phyloP scores from a whole-genome alignment of 2,113 vertebrate species.

The Bathybates hornii region DNA sequence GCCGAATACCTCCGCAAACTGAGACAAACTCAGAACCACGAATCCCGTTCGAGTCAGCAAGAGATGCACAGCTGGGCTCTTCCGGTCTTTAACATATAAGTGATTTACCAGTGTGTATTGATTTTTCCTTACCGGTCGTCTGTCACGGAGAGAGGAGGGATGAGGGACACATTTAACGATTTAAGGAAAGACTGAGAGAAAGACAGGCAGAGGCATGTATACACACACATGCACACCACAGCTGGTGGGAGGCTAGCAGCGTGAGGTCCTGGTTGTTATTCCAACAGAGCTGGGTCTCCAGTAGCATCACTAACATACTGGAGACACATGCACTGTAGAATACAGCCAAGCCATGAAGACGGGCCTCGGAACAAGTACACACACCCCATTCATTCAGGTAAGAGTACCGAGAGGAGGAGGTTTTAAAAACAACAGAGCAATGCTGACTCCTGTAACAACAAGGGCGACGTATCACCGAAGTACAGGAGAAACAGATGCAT shows the following conservation, averaged over 20 bases:
- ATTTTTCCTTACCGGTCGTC: not conserved
- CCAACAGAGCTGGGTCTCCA: conserved; percentile 98
- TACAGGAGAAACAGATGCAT: not conserved
- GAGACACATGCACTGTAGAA: conserved; percentile 99
- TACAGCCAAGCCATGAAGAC: conserved; percentile 84
- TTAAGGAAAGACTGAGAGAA: not conserved
- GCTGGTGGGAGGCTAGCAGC: not conserved
- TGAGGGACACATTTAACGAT: not conserved
- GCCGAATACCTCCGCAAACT: not conserved
- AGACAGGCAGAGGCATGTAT: not conserved
- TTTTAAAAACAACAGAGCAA: not conserved
- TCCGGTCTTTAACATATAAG: not conserved
- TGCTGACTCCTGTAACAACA: not conserved
- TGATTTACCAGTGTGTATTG: not conserved
- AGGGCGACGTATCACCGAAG: not conserved
- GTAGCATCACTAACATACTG: conserved; percentile 87
- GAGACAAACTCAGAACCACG: not conserved
- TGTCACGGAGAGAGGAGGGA: not conserved
- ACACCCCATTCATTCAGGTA: not conserved
- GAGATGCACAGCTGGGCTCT: not conserved
- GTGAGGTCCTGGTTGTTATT: conserved; percentile 89
- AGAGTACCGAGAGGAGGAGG: not conserved
- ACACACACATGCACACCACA: not conserved
- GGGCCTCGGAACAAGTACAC: not conserved
- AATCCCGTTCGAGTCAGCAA: not conserved